A percentile compares a stretch with the other conserved stretches of the same genome.
Evolutionary conservation across 2,888 invertebrate genomes (phyloP).

Genomic region (Amphipoea oculea): DNA sequence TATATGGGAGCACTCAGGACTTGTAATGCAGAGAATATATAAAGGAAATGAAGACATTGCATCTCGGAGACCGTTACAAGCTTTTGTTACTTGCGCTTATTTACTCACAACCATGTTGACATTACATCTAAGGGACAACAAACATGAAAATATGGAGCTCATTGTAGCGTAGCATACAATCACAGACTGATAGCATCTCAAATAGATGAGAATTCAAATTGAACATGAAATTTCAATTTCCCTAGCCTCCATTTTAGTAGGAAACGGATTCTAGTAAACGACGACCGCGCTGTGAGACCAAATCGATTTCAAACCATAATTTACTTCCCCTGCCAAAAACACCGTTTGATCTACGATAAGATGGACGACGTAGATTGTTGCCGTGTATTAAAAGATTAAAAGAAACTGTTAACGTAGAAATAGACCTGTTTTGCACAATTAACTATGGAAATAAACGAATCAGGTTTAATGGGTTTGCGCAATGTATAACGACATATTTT

Average conservation of each 20-base stretch:
- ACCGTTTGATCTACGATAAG: conserved; percentile 76
- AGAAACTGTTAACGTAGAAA: conserved; percentile 55
- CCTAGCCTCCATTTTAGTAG: conserved; percentile 29
- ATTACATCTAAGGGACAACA: neutral
- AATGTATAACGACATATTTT: conserved; percentile 44
- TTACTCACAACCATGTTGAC: neutral
- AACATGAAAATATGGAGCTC: neutral
- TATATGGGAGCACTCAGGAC: conserved; percentile 29
- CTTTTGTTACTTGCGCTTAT: neutral
- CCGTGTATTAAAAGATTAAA: conserved; percentile 58
- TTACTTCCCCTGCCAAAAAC: conserved; percentile 75
- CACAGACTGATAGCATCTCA: conserved; percentile 14
- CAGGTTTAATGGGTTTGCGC: conserved; percentile 44
- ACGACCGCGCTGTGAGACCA: conserved; percentile 54
- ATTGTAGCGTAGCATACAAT: neutral
- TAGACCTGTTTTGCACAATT: conserved; percentile 67
- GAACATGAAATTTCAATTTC: conserved; percentile 56
- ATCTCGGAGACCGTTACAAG: neutral
- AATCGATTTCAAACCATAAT: conserved; percentile 71
- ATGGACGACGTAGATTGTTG: conserved; percentile 66
- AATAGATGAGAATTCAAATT: conserved; percentile 51
- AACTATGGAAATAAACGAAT: conserved; percentile 64
- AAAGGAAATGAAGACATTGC: conserved; percentile 3
- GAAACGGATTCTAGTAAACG: conserved; percentile 50
- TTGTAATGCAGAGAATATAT: neutral